These are phyloP conservation scores for Melitaea cinxia DNA, from an alignment of 1,140 invertebrate genomes.

Conservation along the genomic window DNA sequence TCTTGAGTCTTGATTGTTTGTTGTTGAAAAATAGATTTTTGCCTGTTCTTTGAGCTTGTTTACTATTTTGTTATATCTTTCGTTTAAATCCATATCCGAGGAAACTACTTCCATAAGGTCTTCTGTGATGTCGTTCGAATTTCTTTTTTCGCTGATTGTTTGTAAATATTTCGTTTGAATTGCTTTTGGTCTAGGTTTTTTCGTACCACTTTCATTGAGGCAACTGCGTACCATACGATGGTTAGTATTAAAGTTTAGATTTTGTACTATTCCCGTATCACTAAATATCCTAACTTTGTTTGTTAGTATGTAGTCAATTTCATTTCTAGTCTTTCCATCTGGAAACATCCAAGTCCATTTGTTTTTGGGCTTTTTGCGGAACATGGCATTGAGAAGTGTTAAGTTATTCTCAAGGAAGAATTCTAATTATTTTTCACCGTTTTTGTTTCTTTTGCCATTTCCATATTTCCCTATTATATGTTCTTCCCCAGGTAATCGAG, in stretches of 20 bases:
- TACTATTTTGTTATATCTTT: slow-evolving; percentile 7
- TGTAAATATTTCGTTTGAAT: not conserved
- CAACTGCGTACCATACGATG: slow-evolving; percentile 8
- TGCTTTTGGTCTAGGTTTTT: not conserved
- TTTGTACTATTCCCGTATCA: not conserved
- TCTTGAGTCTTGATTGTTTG: not conserved
- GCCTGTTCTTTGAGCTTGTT: slow-evolving; percentile 11
- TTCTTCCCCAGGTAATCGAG: slow-evolving; percentile 7
- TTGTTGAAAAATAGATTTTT: not conserved
- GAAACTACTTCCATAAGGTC: slow-evolving; percentile 1
- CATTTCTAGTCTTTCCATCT: not conserved
- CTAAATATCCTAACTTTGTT: not conserved
- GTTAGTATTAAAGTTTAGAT: slow-evolving; percentile 15
- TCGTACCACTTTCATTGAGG: not conserved
- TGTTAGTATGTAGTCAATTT: not conserved
- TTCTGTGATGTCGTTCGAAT: not conserved
- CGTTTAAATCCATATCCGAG: not conserved
- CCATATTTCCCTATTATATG: slow-evolving; percentile 17
- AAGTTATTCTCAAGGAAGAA: slow-evolving; percentile 3
- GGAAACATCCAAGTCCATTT: slow-evolving; percentile 4
- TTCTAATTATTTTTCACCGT: not conserved
- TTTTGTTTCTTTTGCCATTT: slow-evolving; percentile 7
- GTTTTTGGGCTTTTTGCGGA: slow-evolving; percentile 3
- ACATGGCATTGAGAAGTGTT: not conserved
- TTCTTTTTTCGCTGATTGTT: not conserved